These are phyloP conservation scores for Micrasema longulum DNA, from an alignment of 1,140 invertebrate genomes.

Conservation along the genomic window DNA sequence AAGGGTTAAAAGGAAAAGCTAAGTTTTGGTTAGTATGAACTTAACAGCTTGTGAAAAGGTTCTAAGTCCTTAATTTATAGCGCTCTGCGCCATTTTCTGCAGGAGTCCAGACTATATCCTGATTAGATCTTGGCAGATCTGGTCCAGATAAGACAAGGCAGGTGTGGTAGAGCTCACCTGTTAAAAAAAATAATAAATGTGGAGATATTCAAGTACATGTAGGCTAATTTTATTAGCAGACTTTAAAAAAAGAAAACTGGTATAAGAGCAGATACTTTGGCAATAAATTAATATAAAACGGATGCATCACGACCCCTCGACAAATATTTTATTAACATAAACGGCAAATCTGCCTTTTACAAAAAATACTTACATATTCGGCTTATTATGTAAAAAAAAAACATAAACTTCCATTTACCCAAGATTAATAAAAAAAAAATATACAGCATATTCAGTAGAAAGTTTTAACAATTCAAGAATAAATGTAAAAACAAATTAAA, in stretches of 20 bases:
- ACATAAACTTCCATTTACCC: too few relatives aligned
- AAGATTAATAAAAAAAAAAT: too few relatives aligned
- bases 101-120: slow-evolving; percentile 19
- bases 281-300: neutral
- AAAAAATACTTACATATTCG: neutral
- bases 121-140: slow-evolving; percentile 28
- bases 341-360: too few relatives aligned
- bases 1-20: too few relatives aligned
- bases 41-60: neutral
- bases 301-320: neutral
- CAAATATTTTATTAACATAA: too few relatives aligned
- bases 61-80: slow-evolving; percentile 14
- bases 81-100: neutral
- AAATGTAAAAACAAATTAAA: too few relatives aligned
- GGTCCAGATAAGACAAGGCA: slow-evolving; percentile 18
- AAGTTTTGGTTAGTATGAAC: too few relatives aligned
- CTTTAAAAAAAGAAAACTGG: neutral
- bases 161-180: slow-evolving; percentile 4
- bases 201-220: slow-evolving; percentile 3
- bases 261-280: neutral
- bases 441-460: too few relatives aligned
- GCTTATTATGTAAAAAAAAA: too few relatives aligned
- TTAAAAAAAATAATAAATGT: neutral
- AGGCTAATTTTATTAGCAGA: neutral
- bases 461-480: too few relatives aligned